These are phyloP conservation scores for Drosophila teissieri DNA, from an alignment of 1,140 invertebrate genomes.

Conservation along the genomic window DNA sequence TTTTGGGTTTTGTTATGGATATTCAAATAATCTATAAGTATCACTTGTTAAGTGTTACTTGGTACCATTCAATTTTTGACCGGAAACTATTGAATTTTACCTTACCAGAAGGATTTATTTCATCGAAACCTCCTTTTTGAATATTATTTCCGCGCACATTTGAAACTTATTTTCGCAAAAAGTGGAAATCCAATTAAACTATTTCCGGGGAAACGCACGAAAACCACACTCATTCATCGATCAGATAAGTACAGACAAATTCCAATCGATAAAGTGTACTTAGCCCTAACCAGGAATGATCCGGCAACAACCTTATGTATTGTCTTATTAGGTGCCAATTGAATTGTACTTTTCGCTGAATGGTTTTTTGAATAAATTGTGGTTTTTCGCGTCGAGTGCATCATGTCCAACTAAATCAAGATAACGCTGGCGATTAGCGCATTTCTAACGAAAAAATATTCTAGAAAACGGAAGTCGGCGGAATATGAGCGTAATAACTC, in stretches of 20 bases:
- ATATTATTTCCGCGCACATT: background rate
- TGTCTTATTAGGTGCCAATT: slow-evolving; percentile 36
- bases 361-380: slow-evolving; percentile 67
- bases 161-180: slow-evolving; percentile 3
- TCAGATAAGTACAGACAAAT: slow-evolving; percentile 13
- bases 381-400: slow-evolving; percentile 65
- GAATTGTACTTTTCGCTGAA: slow-evolving; percentile 43
- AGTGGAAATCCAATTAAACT: background rate
- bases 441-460: slow-evolving; percentile 59
- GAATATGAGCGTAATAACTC: slow-evolving; percentile 52
- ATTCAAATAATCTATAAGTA: background rate
- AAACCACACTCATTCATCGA: slow-evolving; percentile 7
- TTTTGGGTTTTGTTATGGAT: background rate
- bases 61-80: too few species aligned
- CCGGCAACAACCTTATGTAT: slow-evolving; percentile 40
- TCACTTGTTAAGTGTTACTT: background rate
- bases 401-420: slow-evolving; percentile 77
- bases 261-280: slow-evolving; percentile 42
- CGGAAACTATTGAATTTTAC: too few species aligned
- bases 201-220: slow-evolving; percentile 14
- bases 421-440: slow-evolving; percentile 50
- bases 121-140: background rate
- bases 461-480: slow-evolving; percentile 47
- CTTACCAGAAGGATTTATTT: background rate
- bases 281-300: slow-evolving; percentile 34